Evolutionary conservation across 1,140 invertebrate genomes (phyloP), one percentile per base, ranked within the genome.

Genomic region (Pararge aegeria): DNA sequence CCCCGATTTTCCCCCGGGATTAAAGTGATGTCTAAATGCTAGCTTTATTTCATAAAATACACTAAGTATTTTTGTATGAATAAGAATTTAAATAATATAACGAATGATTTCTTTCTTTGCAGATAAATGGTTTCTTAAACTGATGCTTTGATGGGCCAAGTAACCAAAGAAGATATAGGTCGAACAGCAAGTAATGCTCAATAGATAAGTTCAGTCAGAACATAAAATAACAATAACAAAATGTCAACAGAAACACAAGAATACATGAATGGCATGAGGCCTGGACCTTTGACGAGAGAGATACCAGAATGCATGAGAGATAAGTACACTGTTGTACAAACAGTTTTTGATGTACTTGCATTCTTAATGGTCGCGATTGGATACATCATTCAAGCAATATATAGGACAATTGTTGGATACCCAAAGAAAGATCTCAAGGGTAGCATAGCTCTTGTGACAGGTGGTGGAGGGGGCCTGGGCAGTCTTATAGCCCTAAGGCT

Each of bases 401-500:
- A 90, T 60, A 90, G 86, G 55, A 77, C 83, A 21, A 83, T 91
- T 61, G 80, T 91, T 50, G 92, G 92, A 29, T 75, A 84, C 24
- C 83, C 86, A 9, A 86, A 91, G 72, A 93, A 93, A 73, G 90
- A 93, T 56, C 73, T 98, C 16, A 90, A 90, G 38, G 94, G 93
- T 13, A 94, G 97, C 76, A 90, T 97, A 18, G 95, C 95, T 0
- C 83, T 98, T 15, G 93, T 98, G 37, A 98, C 97, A 0, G 97
- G 97, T 9, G 96, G 95, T 20, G 97, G 96, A 21, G 95, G 95
- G 61, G 98, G 97, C 30, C 92, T 99, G 20, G 98, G 98, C 6
- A 92, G 95, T 53, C 87, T 97, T n/a, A 90, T 98, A 59, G 95
- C 96, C 2, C 80, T 94, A 24, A 92, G 95, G 66, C 92, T 98